These are phyloP conservation scores for Tineola bisselliella DNA, from an alignment of 2,888 invertebrate species.

Conservation along the genomic window DNA sequence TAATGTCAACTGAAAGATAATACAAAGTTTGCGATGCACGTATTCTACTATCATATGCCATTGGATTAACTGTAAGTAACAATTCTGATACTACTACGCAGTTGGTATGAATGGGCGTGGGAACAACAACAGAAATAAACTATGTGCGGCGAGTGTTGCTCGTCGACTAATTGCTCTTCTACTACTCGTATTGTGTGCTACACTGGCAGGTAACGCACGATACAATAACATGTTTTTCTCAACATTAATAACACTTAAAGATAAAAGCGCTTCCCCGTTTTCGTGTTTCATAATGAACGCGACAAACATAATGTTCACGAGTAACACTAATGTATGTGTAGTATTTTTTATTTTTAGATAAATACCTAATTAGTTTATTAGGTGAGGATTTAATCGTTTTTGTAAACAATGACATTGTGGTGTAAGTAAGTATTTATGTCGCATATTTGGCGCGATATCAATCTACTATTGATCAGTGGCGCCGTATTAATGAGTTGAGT, in stretches of 20 bases:
- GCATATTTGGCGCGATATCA: not conserved
- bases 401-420: not conserved
- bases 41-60: not conserved
- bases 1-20: too few relatives aligned
- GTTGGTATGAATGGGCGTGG: conserved; percentile 12
- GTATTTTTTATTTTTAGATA: not conserved
- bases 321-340: not conserved
- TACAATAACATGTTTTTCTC: not conserved
- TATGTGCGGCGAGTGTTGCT: not conserved
- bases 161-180: not conserved
- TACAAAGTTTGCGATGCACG: not conserved
- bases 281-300: not conserved
- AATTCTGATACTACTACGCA: conserved; percentile 9
- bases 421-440: not conserved
- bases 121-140: conserved; percentile 8
- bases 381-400: not conserved
- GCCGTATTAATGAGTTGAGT: not conserved
- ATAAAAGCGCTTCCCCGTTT: not conserved
- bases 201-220: not conserved
- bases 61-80: conserved; percentile 6
- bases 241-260: not conserved
- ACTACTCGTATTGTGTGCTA: not conserved
- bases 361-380: too few relatives aligned
- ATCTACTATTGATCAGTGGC: not conserved
- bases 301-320: not conserved